Percentiles rank a stretch among this genome's conserved stretches.
Evolutionary conservation across 2,888 invertebrate genomes (phyloP).

Genomic region (Eupeodes luniger): DNA sequence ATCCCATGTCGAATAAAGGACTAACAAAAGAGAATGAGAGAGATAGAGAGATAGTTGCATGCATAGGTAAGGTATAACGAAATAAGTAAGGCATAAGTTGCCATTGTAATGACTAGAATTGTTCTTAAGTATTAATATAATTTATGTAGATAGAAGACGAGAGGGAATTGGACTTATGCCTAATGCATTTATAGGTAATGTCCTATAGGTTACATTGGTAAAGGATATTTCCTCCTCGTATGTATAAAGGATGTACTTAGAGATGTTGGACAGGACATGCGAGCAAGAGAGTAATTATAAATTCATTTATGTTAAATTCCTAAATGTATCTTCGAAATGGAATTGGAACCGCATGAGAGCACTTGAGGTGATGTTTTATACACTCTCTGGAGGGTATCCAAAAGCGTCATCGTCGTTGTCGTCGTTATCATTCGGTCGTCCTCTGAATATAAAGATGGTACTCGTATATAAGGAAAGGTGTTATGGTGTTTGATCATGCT

Average conservation of each 20-base stretch:
- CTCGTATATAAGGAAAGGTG: neutral
- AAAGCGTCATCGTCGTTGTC: neutral
- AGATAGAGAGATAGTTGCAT: too few species aligned
- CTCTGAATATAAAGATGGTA: neutral
- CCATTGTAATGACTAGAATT: constrained; percentile 33
- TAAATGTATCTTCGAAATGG: constrained; percentile 32
- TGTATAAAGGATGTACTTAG: too few species aligned
- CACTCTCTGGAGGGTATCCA: constrained; percentile 29
- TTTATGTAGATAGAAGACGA: constrained; percentile 11
- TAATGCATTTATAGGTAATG: constrained; percentile 57
- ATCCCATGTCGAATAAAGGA: constrained; percentile 30
- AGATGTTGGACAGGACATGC: neutral
- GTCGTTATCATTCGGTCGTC: neutral
- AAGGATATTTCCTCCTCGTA: too few species aligned
- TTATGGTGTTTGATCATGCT: constrained; percentile 10
- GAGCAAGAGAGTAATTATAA: constrained; percentile 25
- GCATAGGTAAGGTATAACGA: neutral
- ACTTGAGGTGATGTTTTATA: constrained; percentile 30
- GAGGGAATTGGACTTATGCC: constrained; percentile 43
- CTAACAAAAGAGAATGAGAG: neutral
- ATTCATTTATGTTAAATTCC: constrained; percentile 40
- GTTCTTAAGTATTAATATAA: constrained; percentile 41
- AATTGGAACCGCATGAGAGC: constrained; percentile 31
- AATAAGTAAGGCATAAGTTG: constrained; percentile 46
- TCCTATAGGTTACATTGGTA: neutral